Conservation (phyloP, 2,113 vertebrate genomes). For the Okapia johnstoni region DNA sequence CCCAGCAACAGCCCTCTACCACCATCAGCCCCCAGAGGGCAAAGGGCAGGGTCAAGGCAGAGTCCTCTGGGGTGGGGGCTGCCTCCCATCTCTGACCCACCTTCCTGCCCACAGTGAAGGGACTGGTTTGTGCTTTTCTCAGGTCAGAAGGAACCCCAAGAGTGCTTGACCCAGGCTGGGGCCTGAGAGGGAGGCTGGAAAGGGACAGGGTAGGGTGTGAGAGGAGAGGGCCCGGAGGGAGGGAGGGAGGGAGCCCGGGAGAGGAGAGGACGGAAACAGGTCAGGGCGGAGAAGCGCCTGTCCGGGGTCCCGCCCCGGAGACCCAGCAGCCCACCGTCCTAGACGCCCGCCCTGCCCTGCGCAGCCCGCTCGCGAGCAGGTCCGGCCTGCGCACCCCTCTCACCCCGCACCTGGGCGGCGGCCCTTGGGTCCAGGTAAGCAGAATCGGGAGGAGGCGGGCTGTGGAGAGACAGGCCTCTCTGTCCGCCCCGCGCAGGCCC, state of each 20-base stretch:
- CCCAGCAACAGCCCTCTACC: not conserved
- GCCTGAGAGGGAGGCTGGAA: not conserved
- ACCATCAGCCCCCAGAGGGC: not conserved
- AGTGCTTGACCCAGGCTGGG: not conserved
- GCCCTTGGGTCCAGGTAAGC: not conserved
- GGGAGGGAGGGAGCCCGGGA: too few relatives aligned
- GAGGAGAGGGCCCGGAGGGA: not conserved
- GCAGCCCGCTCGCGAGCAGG: not conserved
- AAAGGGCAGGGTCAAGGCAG: not conserved
- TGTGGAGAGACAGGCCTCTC: not conserved
- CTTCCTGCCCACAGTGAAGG: not conserved
- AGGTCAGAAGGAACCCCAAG: not conserved
- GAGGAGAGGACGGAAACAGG: not conserved
- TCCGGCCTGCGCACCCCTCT: not conserved
- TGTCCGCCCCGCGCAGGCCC: not conserved
- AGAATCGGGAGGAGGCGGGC: not conserved
- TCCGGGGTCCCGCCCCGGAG: rapidly evolving
- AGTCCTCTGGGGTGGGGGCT: too few relatives aligned
- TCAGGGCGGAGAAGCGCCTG: too few relatives aligned
- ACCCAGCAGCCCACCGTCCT: not conserved
- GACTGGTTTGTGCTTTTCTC: not conserved
- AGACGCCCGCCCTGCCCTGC: not conserved
- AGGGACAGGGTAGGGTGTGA: not conserved
- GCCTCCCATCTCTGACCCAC: not conserved
- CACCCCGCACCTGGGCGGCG: not conserved